Base-by-base conservation (phyloP, 2,113 vertebrate genomes). In the Salvator merianae region DNA sequence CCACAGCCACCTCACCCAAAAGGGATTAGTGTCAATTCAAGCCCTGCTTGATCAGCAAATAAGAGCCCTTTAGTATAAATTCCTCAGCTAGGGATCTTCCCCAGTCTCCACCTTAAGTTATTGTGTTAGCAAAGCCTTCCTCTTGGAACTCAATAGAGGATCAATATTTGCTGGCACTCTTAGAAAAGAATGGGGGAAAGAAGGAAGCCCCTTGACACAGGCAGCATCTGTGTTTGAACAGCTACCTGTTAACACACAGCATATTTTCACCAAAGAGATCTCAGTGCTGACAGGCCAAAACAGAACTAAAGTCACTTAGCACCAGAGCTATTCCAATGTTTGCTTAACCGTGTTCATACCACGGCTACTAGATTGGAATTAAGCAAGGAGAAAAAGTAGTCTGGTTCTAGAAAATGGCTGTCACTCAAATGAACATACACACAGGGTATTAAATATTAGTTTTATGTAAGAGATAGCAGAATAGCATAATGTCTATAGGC, bases 171-270 rank as follows among this genome's bases (percentile, higher is more conserved):
- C 86, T 88, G 88, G 87, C 74, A 47, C 80, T 89, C 88, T 88
- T 86, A 9, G 50, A 40, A 4, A 59, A 20, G 18, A 43, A 18
- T n/a, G 40, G 36, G 22, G 26, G 32, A 76, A 50, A 75, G 62
- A 38, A 81, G 68, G 71, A 87, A 83, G 71, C 84, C 91, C 88
- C 92, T 93, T 91, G 93, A 95, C 90, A 92, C 84, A 89, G 82
- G 88, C 93, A 79, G 91, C 96, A 95, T 96, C 96, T 96, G 95
- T 96, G 94, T 96, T 96, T 96, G 95, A 91, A 95, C 88, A 95
- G 92, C 28, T 62, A 82, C 88, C 92, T 88, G 92, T 88, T 93
- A 93, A 93, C 94, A 92, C 88, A 88, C 38, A 85, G 89, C 89
- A 94, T 92, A 89, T 89, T 93, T 90, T 87, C 86, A 90, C 92